These are phyloP conservation scores for Thalassaphorura encarpata DNA, from an alignment of 1,140 invertebrate genomes.

Conservation along the genomic window DNA sequence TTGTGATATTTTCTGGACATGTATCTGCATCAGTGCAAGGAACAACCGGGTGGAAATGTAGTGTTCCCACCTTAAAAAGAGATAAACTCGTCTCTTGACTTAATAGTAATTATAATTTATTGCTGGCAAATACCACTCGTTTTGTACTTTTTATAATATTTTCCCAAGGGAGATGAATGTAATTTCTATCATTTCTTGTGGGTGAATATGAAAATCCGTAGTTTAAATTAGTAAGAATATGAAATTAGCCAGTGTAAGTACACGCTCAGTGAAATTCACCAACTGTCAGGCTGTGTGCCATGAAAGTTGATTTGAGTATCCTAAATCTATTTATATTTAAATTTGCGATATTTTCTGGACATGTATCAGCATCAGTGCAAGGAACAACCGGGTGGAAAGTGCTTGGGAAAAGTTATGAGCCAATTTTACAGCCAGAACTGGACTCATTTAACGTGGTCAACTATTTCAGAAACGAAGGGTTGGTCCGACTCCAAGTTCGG, in stretches of 20 bases:
- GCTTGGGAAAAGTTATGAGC: background rate
- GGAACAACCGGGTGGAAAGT: background rate
- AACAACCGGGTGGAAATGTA: background rate
- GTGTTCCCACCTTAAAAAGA: no score
- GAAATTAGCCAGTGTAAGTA: background rate
- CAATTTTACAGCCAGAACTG: constrained; percentile 18
- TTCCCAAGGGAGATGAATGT: no score
- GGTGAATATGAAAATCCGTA: no score
- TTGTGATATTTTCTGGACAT: background rate
- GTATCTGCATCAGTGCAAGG: background rate
- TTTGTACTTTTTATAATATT: no score
- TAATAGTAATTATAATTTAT: no score
- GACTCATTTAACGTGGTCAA: constrained; percentile 10
- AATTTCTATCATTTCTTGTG: no score
- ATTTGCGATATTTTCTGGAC: no score
- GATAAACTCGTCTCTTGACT: no score
- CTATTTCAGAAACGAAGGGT: constrained; percentile 16
- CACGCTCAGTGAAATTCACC: background rate
- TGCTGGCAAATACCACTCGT: no score
- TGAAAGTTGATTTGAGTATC: background rate
- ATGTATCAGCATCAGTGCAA: background rate
- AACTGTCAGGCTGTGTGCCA: background rate
- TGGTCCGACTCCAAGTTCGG: constrained; percentile 16
- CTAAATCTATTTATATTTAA: background rate
- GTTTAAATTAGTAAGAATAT: background rate